Evolutionary conservation across 2,797 vertebrate species (phyloP), one percentile per base, ranked within the genome.

Genomic region (Rhinoraja longicauda): DNA sequence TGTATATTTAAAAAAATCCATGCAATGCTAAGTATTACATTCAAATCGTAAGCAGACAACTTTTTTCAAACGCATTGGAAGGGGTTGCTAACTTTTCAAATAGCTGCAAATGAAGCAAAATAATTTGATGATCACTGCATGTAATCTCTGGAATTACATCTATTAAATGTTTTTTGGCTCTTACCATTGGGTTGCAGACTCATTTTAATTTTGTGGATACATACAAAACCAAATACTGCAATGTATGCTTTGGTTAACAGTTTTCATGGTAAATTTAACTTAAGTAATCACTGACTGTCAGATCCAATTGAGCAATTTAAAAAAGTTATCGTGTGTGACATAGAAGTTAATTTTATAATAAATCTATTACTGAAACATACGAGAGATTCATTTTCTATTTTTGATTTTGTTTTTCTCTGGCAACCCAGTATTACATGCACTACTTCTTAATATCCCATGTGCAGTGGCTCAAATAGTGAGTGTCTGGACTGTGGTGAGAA

Each of bases 261-360:
- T 57, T 75, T 92, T 91, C 64, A 24, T 75, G 21, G 70, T 57
- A 13, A 45, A 45, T 75, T 92, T 75, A 0, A 92, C 21, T 45
- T 36, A 12, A 36, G 36, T 72, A 53, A 75, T 75, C 70, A 75
- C 70, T 73, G 70, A 72, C 39, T 91, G 90, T 32, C 29, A 64
- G 53, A 90, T 92, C n/a, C 72, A 92, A 92, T 73, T 92, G 70
- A 53, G 67, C 57, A 88, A 39, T n/a, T 92, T 53, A 92, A 45
- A 70, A 75, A 73, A 75, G 24, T 7, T 26, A 70, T 90, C 19
- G 67, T 53, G 32, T 53, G 36, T 75, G 10, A 57, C n/a, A 24
- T 73, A 72, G 12, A 73, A 75, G 39, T 75, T 92, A 92, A 21
- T 73, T 75, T 73, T 92, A 72, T 92, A 92, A 92, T 92, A 75